These are phyloP conservation scores for Hetaerina titia DNA, from an alignment of 2,888 invertebrate genomes.

Conservation along the genomic window DNA sequence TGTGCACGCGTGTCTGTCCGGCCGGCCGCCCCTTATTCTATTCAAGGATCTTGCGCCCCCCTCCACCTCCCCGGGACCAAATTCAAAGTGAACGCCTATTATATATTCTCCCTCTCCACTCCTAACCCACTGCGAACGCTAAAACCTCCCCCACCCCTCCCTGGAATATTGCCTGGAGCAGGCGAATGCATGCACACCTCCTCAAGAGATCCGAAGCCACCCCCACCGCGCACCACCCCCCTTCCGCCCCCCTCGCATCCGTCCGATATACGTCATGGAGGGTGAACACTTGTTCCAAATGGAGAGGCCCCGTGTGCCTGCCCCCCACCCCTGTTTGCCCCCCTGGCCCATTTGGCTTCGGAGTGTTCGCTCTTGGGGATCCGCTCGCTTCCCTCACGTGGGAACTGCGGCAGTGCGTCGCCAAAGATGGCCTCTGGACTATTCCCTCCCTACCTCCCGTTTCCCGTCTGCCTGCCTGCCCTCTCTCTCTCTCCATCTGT, in stretches of 20 bases:
- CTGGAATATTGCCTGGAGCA: constrained; percentile 32
- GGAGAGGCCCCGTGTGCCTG: background rate
- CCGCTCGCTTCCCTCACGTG: no score
- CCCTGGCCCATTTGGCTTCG: background rate
- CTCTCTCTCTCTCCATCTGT: no score
- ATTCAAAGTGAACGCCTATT: background rate
- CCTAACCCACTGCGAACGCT: background rate
- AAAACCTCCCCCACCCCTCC: background rate
- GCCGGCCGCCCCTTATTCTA: no score
- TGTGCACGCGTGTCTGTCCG: background rate
- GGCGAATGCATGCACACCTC: background rate
- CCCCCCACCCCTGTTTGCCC: background rate
- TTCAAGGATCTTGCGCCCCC: background rate
- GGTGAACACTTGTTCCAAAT: constrained; percentile 57
- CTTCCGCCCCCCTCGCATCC: background rate
- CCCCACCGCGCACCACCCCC: no score
- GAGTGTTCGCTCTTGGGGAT: background rate
- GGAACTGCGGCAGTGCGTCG: background rate
- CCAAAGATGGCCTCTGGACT: no score
- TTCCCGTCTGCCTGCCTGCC: no score
- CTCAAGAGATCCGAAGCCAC: background rate
- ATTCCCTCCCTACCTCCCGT: no score
- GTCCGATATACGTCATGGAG: background rate
- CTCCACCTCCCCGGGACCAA: background rate
- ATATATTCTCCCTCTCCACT: background rate